Conservation (phyloP, 37 sponge, comb jelly and placozoan species). For the Beroe forskalii region DNA sequence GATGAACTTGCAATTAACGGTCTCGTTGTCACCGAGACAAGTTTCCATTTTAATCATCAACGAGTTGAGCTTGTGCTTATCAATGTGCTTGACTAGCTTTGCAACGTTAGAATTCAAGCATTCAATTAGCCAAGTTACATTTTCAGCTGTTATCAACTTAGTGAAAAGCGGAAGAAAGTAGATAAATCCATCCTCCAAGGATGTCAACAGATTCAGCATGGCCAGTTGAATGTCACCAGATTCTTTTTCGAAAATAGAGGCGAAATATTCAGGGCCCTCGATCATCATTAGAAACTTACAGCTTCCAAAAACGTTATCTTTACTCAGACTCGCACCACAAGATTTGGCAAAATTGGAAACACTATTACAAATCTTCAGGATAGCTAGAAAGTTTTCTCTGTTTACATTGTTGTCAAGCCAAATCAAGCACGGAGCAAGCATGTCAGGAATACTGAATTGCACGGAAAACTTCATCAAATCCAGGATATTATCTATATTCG, state of each 20-base stretch:
- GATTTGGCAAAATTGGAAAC: not conserved
- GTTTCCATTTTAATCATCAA: too few relatives aligned
- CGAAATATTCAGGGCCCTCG: too few relatives aligned
- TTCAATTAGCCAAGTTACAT: too few relatives aligned
- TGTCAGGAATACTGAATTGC: not conserved
- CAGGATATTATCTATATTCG: constrained; percentile 8
- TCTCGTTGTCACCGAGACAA: too few relatives aligned
- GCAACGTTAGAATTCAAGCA: too few relatives aligned
- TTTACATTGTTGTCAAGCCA: not conserved
- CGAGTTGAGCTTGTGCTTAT: too few relatives aligned
- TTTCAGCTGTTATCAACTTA: not conserved
- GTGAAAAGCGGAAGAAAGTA: not conserved
- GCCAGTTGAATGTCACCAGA: not conserved
- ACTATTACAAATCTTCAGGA: not conserved
- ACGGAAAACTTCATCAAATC: not conserved
- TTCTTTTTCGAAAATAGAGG: not conserved
- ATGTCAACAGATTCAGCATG: not conserved
- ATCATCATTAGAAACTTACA: not conserved
- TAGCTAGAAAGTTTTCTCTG: not conserved
- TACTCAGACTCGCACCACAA: not conserved
- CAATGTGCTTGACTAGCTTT: too few relatives aligned
- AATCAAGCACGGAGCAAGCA: not conserved
- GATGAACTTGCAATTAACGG: too few relatives aligned
- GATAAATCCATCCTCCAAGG: not conserved
- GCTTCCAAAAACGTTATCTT: not conserved